These are phyloP conservation scores for Drosophila rufa DNA, from an alignment of 1,140 invertebrate species.

Conservation along the genomic window DNA sequence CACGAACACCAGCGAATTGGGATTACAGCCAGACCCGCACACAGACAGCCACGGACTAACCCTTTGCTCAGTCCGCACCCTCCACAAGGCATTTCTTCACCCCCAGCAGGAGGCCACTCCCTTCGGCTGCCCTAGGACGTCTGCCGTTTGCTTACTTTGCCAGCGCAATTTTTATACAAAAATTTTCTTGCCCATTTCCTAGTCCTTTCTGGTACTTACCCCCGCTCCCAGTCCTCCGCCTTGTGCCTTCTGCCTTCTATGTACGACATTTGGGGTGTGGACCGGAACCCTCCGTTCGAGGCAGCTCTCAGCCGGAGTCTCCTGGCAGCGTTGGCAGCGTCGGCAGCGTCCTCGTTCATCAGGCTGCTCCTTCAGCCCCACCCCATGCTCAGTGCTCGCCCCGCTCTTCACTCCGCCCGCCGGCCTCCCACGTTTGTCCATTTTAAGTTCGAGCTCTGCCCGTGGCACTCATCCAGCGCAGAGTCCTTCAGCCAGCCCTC, in stretches of 20 bases:
- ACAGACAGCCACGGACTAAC: constrained; percentile 43
- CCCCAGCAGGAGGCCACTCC: constrained; percentile 37
- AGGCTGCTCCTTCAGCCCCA: constrained; percentile 54
- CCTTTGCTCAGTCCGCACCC: constrained; percentile 46
- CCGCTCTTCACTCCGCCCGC: not conserved
- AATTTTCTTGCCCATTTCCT: constrained; percentile 63
- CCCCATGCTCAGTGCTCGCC: not conserved
- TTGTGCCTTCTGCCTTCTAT: constrained; percentile 18
- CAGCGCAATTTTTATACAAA: constrained; percentile 83
- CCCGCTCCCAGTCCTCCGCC: constrained; percentile 2
- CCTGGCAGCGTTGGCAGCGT: constrained; percentile 56
- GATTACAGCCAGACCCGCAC: constrained; percentile 40
- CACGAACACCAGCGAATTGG: constrained; percentile 55
- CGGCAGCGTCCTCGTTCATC: constrained; percentile 77
- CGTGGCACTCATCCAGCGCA: constrained; percentile 77
- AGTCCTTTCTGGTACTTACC: constrained; percentile 13
- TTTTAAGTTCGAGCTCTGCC: constrained; percentile 82
- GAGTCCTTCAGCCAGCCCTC: constrained; percentile 71
- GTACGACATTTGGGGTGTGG: constrained; percentile 58
- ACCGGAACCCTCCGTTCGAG: constrained; percentile 34
- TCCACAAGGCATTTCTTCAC: constrained; percentile 16
- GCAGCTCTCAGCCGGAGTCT: constrained; percentile 50
- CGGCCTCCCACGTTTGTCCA: constrained; percentile 74
- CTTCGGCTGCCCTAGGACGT: constrained; percentile 62
- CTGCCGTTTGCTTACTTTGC: constrained; percentile 68